A percentile compares a stretch with the other conserved stretches of the same genome.
Evolutionary conservation across 1,140 invertebrate species (phyloP).

Genomic region (Leucophenga varia): DNA sequence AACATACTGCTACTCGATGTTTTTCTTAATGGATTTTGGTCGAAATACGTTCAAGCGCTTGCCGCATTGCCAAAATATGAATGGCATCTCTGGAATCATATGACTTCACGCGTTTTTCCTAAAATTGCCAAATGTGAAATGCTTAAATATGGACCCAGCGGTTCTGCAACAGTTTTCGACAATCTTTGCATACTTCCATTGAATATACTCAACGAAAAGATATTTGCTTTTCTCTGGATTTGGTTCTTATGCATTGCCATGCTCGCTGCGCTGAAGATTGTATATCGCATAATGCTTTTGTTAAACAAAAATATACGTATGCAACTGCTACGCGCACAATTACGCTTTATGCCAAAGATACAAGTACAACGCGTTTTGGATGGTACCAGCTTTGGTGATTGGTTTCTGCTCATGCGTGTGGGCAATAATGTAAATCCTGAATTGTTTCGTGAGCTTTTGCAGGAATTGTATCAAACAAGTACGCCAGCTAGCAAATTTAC

Average conservation of each 20-base stretch:
- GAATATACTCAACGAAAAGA: slow-evolving; percentile 80
- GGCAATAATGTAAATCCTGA: slow-evolving; percentile 69
- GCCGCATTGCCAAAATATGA: slow-evolving; percentile 55
- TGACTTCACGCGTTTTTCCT: slow-evolving; percentile 68
- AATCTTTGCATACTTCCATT: slow-evolving; percentile 72
- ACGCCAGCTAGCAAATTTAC: too few relatives aligned
- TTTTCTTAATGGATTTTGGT: slow-evolving; percentile 75
- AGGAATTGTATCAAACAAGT: too few relatives aligned
- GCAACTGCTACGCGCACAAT: slow-evolving; percentile 60
- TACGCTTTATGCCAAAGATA: slow-evolving; percentile 25
- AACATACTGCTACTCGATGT: slow-evolving; percentile 67
- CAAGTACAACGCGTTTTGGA: slow-evolving; percentile 19
- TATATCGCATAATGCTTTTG: slow-evolving; percentile 59
- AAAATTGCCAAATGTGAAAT: slow-evolving; percentile 81
- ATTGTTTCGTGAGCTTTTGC: slow-evolving; percentile 61
- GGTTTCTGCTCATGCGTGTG: slow-evolving; percentile 69
- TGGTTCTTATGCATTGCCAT: slow-evolving; percentile 73
- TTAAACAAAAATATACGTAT: slow-evolving; percentile 37
- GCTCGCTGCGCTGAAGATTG: slow-evolving; percentile 64
- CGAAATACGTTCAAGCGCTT: slow-evolving; percentile 68
- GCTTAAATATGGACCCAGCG: slow-evolving; percentile 65
- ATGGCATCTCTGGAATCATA: slow-evolving; percentile 54
- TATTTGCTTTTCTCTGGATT: slow-evolving; percentile 78
- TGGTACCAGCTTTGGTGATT: slow-evolving; percentile 62
- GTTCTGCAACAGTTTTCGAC: slow-evolving; percentile 63